Percentiles rank a stretch among this genome's conserved stretches.
These are phyloP conservation scores for Leptodactylus fallax DNA, from an alignment of 2,797 vertebrate genomes.

Conservation along the genomic window DNA sequence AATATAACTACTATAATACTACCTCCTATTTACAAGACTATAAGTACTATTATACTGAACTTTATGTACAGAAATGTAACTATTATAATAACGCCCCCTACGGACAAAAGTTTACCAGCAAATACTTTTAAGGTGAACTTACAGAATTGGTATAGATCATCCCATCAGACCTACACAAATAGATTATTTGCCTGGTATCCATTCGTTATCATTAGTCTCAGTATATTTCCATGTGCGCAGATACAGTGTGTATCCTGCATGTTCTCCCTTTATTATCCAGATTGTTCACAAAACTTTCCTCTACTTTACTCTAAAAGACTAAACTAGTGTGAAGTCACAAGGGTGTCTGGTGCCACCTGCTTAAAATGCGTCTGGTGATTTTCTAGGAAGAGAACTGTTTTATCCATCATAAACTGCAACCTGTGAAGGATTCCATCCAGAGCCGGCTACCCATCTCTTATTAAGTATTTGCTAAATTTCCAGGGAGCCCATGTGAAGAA, in stretches of 20 bases:
- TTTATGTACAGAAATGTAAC: background rate
- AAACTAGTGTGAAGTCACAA: background rate
- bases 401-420: slow-evolving; percentile 24
- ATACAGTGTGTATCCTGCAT: background rate
- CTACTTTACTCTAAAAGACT: background rate
- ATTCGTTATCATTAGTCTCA: background rate
- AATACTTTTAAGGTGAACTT: no score
- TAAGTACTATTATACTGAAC: no score
- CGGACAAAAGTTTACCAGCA: no score
- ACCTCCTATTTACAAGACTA: no score
- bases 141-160: no score
- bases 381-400: slow-evolving; percentile 11
- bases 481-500: slow-evolving; percentile 10
- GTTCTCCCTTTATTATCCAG: background rate
- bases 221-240: background rate
- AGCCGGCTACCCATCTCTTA: slow-evolving; percentile 14
- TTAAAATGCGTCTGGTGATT: slow-evolving; percentile 8
- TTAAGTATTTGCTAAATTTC: slow-evolving; percentile 34
- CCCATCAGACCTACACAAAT: no score
- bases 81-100: background rate
- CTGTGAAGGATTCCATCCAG: background rate
- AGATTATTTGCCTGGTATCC: no score
- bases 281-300: background rate
- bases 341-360: slow-evolving; percentile 3
- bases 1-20: background rate